phyloP scores from a whole-genome alignment of 2,888 invertebrate species.

The Thecocarcelia acutangulata region DNA sequence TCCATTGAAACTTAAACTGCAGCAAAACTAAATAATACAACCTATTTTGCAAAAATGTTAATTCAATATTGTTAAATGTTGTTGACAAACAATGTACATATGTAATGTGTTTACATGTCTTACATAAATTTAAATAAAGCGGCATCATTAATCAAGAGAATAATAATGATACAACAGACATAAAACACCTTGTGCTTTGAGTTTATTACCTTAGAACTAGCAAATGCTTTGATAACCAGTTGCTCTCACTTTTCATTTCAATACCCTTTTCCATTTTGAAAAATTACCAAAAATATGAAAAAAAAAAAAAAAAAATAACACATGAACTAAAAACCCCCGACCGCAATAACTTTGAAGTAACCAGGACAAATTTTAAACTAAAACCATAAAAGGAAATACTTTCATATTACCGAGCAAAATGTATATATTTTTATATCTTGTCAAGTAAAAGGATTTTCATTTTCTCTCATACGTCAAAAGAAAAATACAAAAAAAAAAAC shows the following conservation, averaged over 20 bases:
- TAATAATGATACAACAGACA: too few relatives aligned
- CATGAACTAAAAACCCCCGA: neutral
- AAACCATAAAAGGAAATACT: constrained; percentile 4
- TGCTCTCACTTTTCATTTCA: constrained; percentile 4
- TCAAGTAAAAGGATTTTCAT: constrained; percentile 34
- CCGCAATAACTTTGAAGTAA: constrained; percentile 17
- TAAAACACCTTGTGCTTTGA: too few relatives aligned
- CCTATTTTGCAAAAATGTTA: too few relatives aligned
- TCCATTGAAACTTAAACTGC: constrained; percentile 8
- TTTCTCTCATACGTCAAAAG: constrained; percentile 30
- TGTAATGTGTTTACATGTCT: too few relatives aligned
- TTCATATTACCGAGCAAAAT: constrained; percentile 5
- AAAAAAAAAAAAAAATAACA: neutral
- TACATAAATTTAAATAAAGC: too few relatives aligned
- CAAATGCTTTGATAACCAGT: neutral
- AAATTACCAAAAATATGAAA: constrained; percentile 37
- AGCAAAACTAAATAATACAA: neutral
- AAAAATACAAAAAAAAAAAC: too few relatives aligned
- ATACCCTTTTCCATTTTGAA: constrained; percentile 23
- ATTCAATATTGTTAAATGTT: too few relatives aligned
- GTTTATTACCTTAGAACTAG: too few relatives aligned
- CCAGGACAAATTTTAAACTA: constrained; percentile 41
- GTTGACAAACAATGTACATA: too few relatives aligned
- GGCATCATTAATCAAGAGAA: too few relatives aligned
- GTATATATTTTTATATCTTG: neutral